A percentile compares a stretch with the other conserved stretches of the same genome.
Conservation (phyloP, 1,140 invertebrate species). For the Rhopalosiphum maidis region DNA sequence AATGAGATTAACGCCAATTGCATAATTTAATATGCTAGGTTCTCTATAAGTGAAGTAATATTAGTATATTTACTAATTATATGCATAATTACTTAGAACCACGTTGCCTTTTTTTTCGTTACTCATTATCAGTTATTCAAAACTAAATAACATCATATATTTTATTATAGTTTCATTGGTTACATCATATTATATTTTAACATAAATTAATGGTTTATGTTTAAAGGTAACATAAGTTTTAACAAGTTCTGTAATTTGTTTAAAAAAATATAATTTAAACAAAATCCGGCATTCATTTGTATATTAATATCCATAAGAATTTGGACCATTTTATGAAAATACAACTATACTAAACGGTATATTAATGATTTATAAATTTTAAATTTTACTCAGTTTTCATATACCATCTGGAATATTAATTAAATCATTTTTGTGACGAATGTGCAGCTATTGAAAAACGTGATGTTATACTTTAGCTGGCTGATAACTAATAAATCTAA, state of each 20-base stretch:
- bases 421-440: not conserved
- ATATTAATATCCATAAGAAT: not conserved
- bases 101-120: not conserved
- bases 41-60: not conserved
- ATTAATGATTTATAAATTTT: not conserved
- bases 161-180: not conserved
- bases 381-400: not conserved
- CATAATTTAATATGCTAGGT: not conserved
- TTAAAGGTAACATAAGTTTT: not conserved
- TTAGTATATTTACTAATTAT: not conserved
- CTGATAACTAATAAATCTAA: not conserved
- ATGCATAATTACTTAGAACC: not conserved
- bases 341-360: not conserved
- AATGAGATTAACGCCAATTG: not conserved
- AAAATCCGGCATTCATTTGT: not conserved
- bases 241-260: not conserved
- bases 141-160: not conserved
- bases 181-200: not conserved
- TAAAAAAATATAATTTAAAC: slow-evolving; percentile 7
- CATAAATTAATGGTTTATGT: not conserved
- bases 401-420: not conserved
- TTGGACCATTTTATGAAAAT: not conserved
- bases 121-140: not conserved
- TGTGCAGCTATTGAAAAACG: not conserved
- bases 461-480: not conserved